These are phyloP conservation scores for Chaetogeoica ovagalla DNA, from an alignment of 2,888 invertebrate species.

Conservation along the genomic window DNA sequence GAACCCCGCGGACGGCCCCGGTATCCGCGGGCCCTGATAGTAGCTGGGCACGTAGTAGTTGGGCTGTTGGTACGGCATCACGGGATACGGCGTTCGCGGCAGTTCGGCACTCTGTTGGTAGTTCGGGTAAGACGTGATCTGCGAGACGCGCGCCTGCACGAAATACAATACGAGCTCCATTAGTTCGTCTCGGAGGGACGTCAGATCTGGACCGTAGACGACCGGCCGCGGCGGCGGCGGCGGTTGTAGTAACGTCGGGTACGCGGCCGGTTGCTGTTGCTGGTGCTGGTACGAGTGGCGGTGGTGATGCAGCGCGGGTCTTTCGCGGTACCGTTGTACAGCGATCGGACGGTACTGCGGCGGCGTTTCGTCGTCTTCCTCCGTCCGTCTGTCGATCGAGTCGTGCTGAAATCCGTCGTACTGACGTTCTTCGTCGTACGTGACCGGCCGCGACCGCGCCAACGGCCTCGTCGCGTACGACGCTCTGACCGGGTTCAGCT, in stretches of 20 bases:
- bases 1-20: not conserved
- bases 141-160: conserved; percentile 54
- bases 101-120: conserved; percentile 2
- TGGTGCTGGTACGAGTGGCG: not conserved
- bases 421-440: too few relatives aligned
- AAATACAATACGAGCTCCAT: conserved; percentile 57
- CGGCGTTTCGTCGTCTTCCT: conserved; percentile 27
- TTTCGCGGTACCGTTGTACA: not conserved
- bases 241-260: conserved; percentile 11
- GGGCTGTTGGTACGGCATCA: conserved; percentile 44
- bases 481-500: conserved; percentile 49
- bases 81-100: conserved; percentile 10
- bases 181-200: conserved; percentile 56
- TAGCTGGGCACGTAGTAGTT: conserved; percentile 33
- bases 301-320: too few relatives aligned
- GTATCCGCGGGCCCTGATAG: conserved; percentile 41
- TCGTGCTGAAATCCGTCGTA: conserved; percentile 25
- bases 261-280: conserved; percentile 10
- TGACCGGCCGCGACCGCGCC: too few relatives aligned
- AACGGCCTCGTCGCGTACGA: conserved; percentile 28
- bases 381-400: conserved; percentile 49
- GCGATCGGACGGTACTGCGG: not conserved
- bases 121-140: conserved; percentile 3
- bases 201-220: conserved; percentile 33
- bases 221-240: conserved; percentile 2